Base-by-base conservation (phyloP, 2,113 vertebrate genomes). In the Nerophis lumbriciformis region DNA sequence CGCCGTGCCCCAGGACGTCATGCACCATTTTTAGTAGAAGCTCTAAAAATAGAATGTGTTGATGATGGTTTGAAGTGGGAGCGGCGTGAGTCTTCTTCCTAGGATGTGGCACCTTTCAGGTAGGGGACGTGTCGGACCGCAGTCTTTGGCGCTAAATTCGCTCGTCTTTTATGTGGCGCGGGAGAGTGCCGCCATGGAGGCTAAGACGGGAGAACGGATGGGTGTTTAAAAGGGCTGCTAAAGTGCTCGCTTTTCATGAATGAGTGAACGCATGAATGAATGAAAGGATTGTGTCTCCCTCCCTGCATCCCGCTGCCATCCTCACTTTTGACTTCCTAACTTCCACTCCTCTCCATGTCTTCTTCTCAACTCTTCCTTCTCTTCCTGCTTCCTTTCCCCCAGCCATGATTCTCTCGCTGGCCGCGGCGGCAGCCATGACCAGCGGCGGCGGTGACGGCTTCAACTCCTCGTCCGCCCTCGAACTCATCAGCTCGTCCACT, bases 391-490 rank as follows among this genome's bases (percentile, higher is more conserved):
- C 48, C 48, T 54, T 28, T 44, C 67, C 77, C 71, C 66, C 82
- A 92, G 91, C 88, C 74, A 92, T 93, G 93, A 90, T 93, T 84
- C 88, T 88, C 85, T 88, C 85, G 75, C 77, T 92, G 81, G 88
- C 89, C 48, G 85, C 89, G 75, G 83, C 83, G 72, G 84, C 90
- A 83, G 88, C 82, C 67, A 75, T 84, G 74, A 76, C 81, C 21
- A 12, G 75, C 35, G 55, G 77, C 1, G 48, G 76, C 76, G 55
- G 77, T 1, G 48, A 74, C 76, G 44, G 73, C 77, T 71, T 84
- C 51, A 85, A 86, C 86, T 82, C 77, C 62, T 87, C 86, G 59
- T 81, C 74, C 53, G 50, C 76, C 65, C 85, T 87, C 65, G 84
- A 89, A 70, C 70, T 84, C 28, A 80, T 82, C 6, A 85, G 88